Base-by-base conservation (phyloP, 2,888 invertebrate species). In the Blastobasis lacticolella region DNA sequence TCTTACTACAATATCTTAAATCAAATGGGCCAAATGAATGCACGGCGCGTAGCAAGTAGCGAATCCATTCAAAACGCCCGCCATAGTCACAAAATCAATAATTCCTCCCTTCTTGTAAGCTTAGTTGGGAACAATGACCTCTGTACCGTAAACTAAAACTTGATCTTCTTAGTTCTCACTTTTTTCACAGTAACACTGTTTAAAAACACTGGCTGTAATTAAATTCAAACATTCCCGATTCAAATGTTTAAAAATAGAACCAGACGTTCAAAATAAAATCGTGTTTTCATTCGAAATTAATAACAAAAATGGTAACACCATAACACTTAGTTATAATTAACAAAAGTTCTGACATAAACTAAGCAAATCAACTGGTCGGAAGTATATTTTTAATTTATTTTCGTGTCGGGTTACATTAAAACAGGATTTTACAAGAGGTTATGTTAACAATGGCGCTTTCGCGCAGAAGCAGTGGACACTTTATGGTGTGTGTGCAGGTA, bases 61-160 rank as follows among this genome's bases (percentile, higher is more conserved):
- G 23, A 23, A 23, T 2, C 23, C 58, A 56, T 76, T 75, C 55
- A 58, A 81, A 81, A 62, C 60, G 56, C 84, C 75, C 86, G 87
- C 81, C 79, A 70, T 76, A 72, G 64, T 56, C 46, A 52, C 47
- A 69, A 71, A 81, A 86, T 86, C 86, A 76, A 86, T 86, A 83
- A 73, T 75, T 71, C 75, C 74, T 73, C 63, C 68, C 68, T 63
- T 66, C 62, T n/a, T 59, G 67, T 61, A 60, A 62, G 59, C 55
- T 57, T 23, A 23, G 23, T 3, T 61, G 57, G 67, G 77, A 72
- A 77, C 82, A 79, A 75, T 81, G 81, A 81, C 81, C 81, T 66
- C 67, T 71, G 64, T 57, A 23, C 23, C 23, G 23, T 23, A 23
- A 23, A 23, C 23, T 23, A 23, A 23, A 23, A 23, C 23, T 23